A percentile compares a stretch with the other conserved stretches of the same genome.
phyloP scores from a whole-genome alignment of 2,888 invertebrate genomes.

The Sesia bembeciformis region DNA sequence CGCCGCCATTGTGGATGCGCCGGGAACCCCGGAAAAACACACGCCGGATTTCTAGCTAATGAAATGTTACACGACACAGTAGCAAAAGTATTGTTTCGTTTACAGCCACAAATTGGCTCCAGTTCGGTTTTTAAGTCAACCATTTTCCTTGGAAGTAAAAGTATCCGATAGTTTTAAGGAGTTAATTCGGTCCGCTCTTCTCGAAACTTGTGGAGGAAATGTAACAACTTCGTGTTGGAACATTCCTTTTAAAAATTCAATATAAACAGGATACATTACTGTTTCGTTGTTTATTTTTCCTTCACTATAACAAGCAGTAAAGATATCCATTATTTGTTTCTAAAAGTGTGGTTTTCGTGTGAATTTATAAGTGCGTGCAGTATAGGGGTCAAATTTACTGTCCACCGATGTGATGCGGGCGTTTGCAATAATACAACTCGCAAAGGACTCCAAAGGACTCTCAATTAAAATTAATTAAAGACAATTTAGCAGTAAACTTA shows the following conservation, averaged over 20 bases:
- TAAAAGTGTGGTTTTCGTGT: conserved; percentile 34
- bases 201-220: conserved; percentile 35
- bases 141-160: conserved; percentile 50
- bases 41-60: conserved; percentile 67
- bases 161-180: conserved; percentile 28
- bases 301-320: conserved; percentile 13
- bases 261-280: conserved; percentile 31
- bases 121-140: conserved; percentile 16
- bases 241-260: conserved; percentile 6
- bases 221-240: conserved; percentile 23
- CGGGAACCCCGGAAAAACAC: conserved; percentile 68
- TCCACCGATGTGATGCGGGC: conserved; percentile 55
- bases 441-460: conserved; percentile 53
- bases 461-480: conserved; percentile 73
- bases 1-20: conserved; percentile 65
- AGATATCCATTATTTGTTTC: conserved; percentile 17
- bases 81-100: conserved; percentile 31
- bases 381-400: conserved; percentile 43
- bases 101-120: conserved; percentile 26
- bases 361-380: conserved; percentile 29
- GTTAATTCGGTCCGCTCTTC: conserved; percentile 35
- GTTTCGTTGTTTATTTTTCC: conserved; percentile 24
- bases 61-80: conserved; percentile 59
- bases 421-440: conserved; percentile 56
- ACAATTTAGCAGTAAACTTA: conserved; percentile 68